These are phyloP conservation scores for Bombus cullumanus DNA, from an alignment of 1,140 invertebrate species.

Conservation along the genomic window DNA sequence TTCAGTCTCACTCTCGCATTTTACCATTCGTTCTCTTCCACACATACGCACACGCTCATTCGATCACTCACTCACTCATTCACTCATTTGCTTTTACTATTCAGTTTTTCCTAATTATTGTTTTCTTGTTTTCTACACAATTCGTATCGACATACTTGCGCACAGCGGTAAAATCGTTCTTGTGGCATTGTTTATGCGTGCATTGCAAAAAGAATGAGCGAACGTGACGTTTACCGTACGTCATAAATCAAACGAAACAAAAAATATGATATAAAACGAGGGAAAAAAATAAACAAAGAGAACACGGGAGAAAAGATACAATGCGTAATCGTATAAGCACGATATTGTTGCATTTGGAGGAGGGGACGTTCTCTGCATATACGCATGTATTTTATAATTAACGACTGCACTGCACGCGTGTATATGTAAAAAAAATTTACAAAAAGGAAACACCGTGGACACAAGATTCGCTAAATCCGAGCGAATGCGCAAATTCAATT, in stretches of 20 bases:
- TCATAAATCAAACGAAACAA: not conserved
- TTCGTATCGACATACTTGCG: not conserved
- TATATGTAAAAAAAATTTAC: conserved; percentile 41
- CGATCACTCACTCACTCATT: not conserved
- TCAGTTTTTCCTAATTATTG: no score
- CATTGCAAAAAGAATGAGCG: conserved; percentile 13
- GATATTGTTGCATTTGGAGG: not conserved
- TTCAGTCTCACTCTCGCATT: conserved; percentile 27
- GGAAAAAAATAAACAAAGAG: not conserved
- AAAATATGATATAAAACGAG: not conserved
- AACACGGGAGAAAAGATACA: not conserved
- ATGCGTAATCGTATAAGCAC: conserved; percentile 12
- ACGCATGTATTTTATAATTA: not conserved
- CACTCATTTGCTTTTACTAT: not conserved
- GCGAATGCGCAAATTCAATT: not conserved
- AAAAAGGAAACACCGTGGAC: conserved; percentile 44
- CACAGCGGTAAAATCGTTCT: conserved; percentile 8
- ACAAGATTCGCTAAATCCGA: conserved; percentile 33
- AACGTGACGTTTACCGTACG: not conserved
- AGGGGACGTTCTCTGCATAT: not conserved
- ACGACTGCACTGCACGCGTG: conserved; percentile 7
- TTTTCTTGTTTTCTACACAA: not conserved
- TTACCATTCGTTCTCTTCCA: not conserved
- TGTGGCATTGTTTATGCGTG: conserved; percentile 27
- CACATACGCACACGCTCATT: accelerated